Conservation (phyloP, 2,888 invertebrate species). For the Sericinus montela region DNA sequence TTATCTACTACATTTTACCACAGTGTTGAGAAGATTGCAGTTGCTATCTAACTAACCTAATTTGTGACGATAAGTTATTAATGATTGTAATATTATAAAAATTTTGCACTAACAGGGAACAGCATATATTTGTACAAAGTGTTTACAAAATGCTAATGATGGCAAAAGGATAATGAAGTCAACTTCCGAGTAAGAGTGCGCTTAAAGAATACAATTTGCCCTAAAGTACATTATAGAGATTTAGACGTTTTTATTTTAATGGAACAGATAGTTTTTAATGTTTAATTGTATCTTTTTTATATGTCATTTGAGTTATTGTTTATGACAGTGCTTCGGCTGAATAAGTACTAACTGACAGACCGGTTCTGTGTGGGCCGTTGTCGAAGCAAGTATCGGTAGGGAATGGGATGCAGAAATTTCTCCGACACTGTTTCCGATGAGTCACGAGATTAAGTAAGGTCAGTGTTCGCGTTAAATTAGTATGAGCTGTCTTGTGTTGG, state of each 20-base stretch:
- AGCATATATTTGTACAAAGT: conserved; percentile 32
- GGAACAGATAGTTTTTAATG: conserved; percentile 5
- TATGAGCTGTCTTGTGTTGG: too few species aligned
- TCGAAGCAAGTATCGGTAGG: conserved; percentile 22
- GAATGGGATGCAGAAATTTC: conserved; percentile 49
- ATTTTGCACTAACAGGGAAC: conserved; percentile 46
- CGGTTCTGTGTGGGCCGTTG: conserved; percentile 32
- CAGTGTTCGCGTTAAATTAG: conserved; percentile 29
- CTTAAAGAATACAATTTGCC: conserved; percentile 18
- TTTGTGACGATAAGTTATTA: conserved; percentile 46
- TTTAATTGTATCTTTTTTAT: not conserved
- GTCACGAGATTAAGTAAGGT: conserved; percentile 51
- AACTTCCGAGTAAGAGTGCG: conserved; percentile 19
- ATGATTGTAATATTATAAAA: conserved; percentile 40
- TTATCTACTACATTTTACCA: too few species aligned
- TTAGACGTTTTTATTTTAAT: conserved; percentile 9
- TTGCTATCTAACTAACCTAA: conserved; percentile 60
- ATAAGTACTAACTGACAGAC: conserved; percentile 21
- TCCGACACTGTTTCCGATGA: conserved; percentile 55
- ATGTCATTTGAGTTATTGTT: too few species aligned
- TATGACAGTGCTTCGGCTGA: conserved; percentile 4
- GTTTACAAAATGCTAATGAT: conserved; percentile 28
- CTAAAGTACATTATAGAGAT: conserved; percentile 12
- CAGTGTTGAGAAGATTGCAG: conserved; percentile 42
- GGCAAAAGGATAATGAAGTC: conserved; percentile 24